A percentile compares a stretch with the other conserved stretches of the same genome.
These are phyloP conservation scores for Theristus sp. DNA, from an alignment of 2,888 invertebrate species.

Conservation along the genomic window DNA sequence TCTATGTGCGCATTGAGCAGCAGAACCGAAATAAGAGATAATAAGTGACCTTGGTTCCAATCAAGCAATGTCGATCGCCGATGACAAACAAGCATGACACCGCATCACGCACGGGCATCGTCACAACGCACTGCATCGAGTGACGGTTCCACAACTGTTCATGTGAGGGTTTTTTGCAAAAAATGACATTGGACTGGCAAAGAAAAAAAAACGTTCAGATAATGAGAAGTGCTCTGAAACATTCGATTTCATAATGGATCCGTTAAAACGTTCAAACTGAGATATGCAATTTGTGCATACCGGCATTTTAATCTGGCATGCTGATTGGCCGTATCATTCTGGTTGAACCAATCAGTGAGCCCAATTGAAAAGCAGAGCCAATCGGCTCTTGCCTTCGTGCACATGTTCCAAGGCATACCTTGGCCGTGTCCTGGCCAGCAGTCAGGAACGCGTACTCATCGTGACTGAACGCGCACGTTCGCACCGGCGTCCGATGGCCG, in stretches of 20 bases:
- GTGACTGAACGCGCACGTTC: not conserved
- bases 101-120: not conserved
- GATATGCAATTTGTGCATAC: no score
- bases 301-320: no score
- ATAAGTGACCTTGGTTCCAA: not conserved
- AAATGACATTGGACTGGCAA: not conserved
- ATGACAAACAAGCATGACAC: not conserved
- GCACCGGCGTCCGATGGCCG: not conserved
- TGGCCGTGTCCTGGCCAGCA: not conserved
- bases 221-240: no score
- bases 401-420: not conserved
- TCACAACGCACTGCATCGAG: not conserved
- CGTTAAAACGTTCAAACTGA: no score
- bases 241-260: no score
- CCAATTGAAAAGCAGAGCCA: no score
- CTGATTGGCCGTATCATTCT: no score
- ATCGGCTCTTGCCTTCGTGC: no score
- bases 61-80: not conserved
- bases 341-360: no score
- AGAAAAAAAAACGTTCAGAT: no score
- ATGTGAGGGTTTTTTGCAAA: not conserved
- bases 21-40: not conserved
- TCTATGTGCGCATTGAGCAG: no score
- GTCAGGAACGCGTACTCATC: not conserved
- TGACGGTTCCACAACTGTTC: not conserved